These are phyloP conservation scores for Babylonia areolata DNA, from an alignment of 1,140 invertebrate genomes.

Conservation along the genomic window DNA sequence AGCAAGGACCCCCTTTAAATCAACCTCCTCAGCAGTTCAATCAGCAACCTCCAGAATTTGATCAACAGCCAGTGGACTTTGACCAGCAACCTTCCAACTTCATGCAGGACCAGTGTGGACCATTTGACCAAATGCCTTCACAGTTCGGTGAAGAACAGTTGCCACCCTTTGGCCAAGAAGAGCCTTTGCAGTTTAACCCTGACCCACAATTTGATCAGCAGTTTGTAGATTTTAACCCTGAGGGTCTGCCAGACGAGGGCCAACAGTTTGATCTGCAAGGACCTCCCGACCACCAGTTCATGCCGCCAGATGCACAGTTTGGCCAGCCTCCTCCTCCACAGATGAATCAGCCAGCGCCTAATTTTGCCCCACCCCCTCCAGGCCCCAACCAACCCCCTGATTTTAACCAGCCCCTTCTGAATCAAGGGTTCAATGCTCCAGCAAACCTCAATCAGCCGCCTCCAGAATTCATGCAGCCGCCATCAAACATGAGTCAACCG, in stretches of 20 bases:
- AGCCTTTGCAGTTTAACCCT: not conserved
- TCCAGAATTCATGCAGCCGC: not conserved
- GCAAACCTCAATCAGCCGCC: not conserved
- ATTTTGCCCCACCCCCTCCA: not conserved
- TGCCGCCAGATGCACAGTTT: slow-evolving; percentile 35
- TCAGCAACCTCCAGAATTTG: not conserved
- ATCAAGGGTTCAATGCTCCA: not conserved
- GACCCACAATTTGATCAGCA: not conserved
- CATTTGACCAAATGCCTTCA: not conserved
- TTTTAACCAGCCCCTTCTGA: not conserved
- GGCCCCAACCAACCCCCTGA: not conserved
- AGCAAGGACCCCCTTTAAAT: not conserved
- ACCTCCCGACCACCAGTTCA: not conserved
- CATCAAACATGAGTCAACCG: not conserved
- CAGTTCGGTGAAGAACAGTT: not conserved
- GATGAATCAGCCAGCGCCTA: slow-evolving; percentile 7
- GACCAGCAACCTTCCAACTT: not conserved
- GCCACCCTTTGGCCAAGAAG: not conserved
- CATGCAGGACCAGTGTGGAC: not conserved
- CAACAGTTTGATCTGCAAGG: not conserved
- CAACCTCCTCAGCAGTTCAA: not conserved
- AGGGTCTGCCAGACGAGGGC: not conserved
- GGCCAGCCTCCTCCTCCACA: slow-evolving; percentile 7
- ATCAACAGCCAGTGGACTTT: not conserved
- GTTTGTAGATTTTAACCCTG: not conserved